Conservation (phyloP, 2,888 invertebrate genomes). For the Sphaeridia pumilis region DNA sequence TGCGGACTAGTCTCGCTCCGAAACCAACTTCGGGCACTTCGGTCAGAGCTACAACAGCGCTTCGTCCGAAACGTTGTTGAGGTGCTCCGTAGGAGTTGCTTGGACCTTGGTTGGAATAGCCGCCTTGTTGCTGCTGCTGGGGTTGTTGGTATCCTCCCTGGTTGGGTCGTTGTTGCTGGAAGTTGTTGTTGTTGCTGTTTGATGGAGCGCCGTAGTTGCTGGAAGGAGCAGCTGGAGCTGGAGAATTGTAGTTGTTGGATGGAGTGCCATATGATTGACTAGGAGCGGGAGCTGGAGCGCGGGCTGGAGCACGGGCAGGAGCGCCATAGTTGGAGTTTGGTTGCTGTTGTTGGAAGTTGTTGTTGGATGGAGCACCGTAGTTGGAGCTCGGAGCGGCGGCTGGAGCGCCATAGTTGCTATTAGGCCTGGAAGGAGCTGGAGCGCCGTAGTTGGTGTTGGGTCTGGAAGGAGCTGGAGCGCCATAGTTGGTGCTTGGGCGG, state of each 20-base stretch:
- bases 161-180: background rate
- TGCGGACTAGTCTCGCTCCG: constrained; percentile 11
- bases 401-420: background rate
- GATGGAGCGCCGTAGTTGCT: constrained; percentile 20
- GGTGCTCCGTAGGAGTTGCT: constrained; percentile 11
- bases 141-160: constrained; percentile 10
- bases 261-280: no score
- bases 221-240: constrained; percentile 9
- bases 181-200: background rate
- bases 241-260: constrained; percentile 6
- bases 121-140: background rate
- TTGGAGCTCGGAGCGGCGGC: constrained; percentile 3
- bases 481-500: constrained; percentile 6
- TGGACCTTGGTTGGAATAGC: constrained; percentile 2
- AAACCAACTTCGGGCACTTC: constrained; percentile 7
- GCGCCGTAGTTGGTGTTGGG: constrained; percentile 13
- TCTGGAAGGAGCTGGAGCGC: constrained; percentile 13
- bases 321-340: background rate
- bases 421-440: background rate
- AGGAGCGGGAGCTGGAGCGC: background rate
- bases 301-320: background rate
- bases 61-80: constrained; percentile 12
- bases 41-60: background rate
- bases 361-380: background rate
- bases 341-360: constrained; percentile 6